Evolutionary conservation across 30 jellyfish, hydroid and myxozoan species (phyloP), one percentile per base, ranked within the genome.

Genomic region (Hydractinia symbiolongicarpus): DNA sequence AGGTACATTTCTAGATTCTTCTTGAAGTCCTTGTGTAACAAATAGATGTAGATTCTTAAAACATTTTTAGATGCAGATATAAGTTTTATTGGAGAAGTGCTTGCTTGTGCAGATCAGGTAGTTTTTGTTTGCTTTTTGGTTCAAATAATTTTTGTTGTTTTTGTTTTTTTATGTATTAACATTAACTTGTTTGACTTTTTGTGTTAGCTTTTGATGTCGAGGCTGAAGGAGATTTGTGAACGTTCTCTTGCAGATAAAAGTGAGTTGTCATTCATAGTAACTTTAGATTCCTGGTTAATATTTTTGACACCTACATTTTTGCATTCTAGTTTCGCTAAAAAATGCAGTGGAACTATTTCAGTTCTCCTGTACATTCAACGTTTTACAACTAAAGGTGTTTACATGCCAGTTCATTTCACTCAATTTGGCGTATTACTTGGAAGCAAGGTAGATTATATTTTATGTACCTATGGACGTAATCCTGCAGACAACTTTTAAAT

Each of bases 91-190:
- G 90, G 96, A 56, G 94, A 88, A 54, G 87, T 88, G 51, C 68
- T 88, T 50, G 69, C 79, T 21, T 88, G 74, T 73, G 96, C 96
- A 49, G 96, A 88, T 64, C 96, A 88, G 90, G 96, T 83, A 80
- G 49, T 77, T 13, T 6, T 9, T 68, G 13, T 15, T 68, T n/a
- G 52, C 7, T 9, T 53, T 5, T 4, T 21, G 64, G 16, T 50
- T 50, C n/a, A 61, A 56, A 4, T 72, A 80, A 17, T 66, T 74
- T 10, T 58, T 50, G 19, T 15, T 7, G 13, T 15, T 50, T 16
- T 82, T 49, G 49, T 5, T 69, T 52, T 52, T 68, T 51, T 20
- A 19, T 68, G 7, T 78, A 15, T 55, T 44, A 5, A n/a, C 13
- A 21, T 78, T 79, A 14, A 5, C 4, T 51, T 4, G 44, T 55